A percentile compares a stretch with the other conserved stretches of the same genome.
phyloP scores from a whole-genome alignment of 2,797 vertebrate species.

The Sebastes paucispinis region DNA sequence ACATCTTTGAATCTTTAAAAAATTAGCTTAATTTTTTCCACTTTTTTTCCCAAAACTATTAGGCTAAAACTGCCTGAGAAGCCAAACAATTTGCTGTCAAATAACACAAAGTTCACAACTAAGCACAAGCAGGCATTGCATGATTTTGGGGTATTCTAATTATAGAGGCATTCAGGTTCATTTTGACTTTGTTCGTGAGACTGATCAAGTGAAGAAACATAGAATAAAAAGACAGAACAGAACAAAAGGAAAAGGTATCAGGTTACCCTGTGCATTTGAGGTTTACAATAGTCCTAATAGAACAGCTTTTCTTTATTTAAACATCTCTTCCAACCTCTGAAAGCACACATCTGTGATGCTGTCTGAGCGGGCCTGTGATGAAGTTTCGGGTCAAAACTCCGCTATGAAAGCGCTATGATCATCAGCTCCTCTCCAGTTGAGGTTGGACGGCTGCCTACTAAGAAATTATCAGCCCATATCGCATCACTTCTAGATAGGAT shows the following conservation, averaged over 20 bases:
- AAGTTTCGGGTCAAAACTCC: conserved; percentile 26
- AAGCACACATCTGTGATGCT: not conserved
- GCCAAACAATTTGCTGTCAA: not conserved
- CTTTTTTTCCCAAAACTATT: not conserved
- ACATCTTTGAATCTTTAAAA: too few relatives aligned
- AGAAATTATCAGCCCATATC: conserved; percentile 69
- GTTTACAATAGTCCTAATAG: not conserved
- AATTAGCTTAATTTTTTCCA: not conserved
- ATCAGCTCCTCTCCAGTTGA: conserved; percentile 35
- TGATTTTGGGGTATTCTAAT: not conserved
- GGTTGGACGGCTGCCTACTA: conserved; percentile 47
- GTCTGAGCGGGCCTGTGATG: conserved; percentile 2
- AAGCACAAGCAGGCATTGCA: not conserved
- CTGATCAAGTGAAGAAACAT: not conserved
- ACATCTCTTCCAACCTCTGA: not conserved
- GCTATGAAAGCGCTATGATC: conserved; percentile 24
- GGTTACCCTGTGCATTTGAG: not conserved
- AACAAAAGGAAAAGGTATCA: not conserved
- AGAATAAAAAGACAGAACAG: not conserved
- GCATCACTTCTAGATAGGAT: conserved; percentile 68
- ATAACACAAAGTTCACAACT: not conserved
- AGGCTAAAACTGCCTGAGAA: not conserved
- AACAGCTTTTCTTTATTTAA: not conserved
- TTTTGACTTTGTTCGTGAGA: not conserved
- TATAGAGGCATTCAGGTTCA: not conserved